These are phyloP conservation scores for Lycopodina hypogea DNA, from an alignment of 37 sponge, comb jelly and placozoan species.

Conservation along the genomic window DNA sequence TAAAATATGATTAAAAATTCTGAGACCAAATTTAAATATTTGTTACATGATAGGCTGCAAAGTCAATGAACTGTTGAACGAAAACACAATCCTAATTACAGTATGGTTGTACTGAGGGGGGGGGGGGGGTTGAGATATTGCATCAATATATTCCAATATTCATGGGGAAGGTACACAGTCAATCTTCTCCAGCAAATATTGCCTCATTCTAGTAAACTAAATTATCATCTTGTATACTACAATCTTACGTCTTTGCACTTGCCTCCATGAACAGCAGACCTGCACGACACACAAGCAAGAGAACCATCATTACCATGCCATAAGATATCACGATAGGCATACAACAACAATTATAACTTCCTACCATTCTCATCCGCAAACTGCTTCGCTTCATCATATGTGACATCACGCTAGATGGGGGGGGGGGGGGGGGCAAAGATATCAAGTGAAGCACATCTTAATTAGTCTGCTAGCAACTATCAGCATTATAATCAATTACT, in stretches of 20 bases:
- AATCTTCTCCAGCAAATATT: no score
- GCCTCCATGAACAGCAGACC: conserved; percentile 93
- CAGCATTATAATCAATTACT: no score
- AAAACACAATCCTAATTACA: no score
- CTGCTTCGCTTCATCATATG: conserved; percentile 97
- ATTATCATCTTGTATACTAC: neutral
- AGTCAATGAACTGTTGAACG: no score
- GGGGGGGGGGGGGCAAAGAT: neutral
- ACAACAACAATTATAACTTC: neutral
- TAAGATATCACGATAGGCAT: no score
- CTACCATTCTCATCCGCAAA: conserved; percentile 99
- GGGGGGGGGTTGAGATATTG: no score
- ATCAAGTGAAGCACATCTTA: neutral
- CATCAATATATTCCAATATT: no score
- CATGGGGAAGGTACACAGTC: no score
- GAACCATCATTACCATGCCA: neutral
- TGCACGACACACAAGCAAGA: conserved; percentile 14
- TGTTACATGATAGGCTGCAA: no score
- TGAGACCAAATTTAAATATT: no score
- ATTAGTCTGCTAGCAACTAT: no score
- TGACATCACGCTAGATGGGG: conserved; percentile 92
- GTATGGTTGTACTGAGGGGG: no score
- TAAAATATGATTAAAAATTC: neutral
- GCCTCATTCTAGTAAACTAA: neutral
- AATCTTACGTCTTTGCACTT: conserved; percentile 94